Evolutionary conservation across 1,140 invertebrate species (phyloP), one percentile per base, ranked within the genome.

Genomic region (Apis cerana): DNA sequence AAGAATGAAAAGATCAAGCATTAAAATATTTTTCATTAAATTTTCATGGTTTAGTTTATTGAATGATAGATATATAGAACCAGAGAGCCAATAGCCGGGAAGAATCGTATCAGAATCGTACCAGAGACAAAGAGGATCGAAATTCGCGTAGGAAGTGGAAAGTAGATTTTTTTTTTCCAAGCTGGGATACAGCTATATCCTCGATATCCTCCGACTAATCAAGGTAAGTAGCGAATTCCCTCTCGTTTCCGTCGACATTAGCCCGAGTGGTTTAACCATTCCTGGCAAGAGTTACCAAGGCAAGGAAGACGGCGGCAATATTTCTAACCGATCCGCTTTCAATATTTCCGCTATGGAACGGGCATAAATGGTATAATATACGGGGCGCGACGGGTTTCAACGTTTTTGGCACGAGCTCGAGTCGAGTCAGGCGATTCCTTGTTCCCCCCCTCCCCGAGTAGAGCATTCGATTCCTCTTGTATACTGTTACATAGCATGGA

Each of bases 291-390:
- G 68, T 72, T 72, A 62, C 76, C 33, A 43, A 12, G n/a, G 43
- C 50, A 19, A 68, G 33, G 33, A 43, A 43, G 64, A 19, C 17
- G 23, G 27, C 52, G 13, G 58, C 61, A 64, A 75, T 75, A 75
- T 52, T 56, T 75, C 65, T 72, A 65, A 75, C 61, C 70, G 50
- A 52, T 62, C 69, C 52, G 71, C 59, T 80, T 80, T 80, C 79
- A 65, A 80, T 80, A 80, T 70, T 59, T 48, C 64, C 65, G 15
- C 50, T 10, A 5, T n/a, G 61, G 9, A 43, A 67, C 33, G 33
- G 19, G 80, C 72, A 80, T 79, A 87, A 87, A 87, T 65, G 59
- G 68, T 75, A 77, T 80, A 82, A 82, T 62, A 72, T 62, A 72
- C 48, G 67, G 43, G 9, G 58, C 68, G 48, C 43, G 62, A 67